Evolutionary conservation across 2,888 invertebrate genomes (phyloP), one percentile per base, ranked within the genome.

Genomic region (Plutella xylostella): DNA sequence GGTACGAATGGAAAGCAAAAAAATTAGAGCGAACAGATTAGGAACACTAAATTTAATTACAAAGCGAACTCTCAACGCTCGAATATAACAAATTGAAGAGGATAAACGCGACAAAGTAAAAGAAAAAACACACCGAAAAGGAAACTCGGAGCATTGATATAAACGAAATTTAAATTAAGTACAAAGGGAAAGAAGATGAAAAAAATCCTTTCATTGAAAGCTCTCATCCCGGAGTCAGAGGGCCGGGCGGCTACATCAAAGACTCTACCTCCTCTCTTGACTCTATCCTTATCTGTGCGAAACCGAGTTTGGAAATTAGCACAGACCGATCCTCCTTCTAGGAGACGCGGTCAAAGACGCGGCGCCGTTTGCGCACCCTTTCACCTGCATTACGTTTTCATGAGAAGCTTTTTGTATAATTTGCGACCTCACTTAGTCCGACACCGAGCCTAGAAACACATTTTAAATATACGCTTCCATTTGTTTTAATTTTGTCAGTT

Each of bases 111-210:
- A 80, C 82, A 80, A 83, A 80, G 83, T 80, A 78, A 82, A 80
- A 80, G 76, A 78, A 76, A 80, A 80, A 79, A 82, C 79, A 80
- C 78, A 76, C 73, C 71, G 68, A 71, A 54, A 78, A 79, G 80
- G 80, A 82, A 82, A 82, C 78, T 76, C 80, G 69, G 62, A 79
- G 80, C 82, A 82, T 80, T 82, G 83, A 82, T 83, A 83, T 83
- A 83, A 83, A 83, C 83, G 83, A 83, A 83, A 83, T 83, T 83
- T 83, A 83, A 83, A 83, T 83, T 83, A 83, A 83, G 79, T 82
- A 83, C 83, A 83, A 83, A 83, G 80, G 75, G 75, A 82, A 78
- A 75, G 78, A 74, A 79, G 79, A 79, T 77, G 75, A 78, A 80
- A 83, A 79, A 83, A 82, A 83, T 83, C 83, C 83, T 83, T 83